These are phyloP conservation scores for Pammene aurita DNA, from an alignment of 2,888 invertebrate genomes.

Conservation along the genomic window DNA sequence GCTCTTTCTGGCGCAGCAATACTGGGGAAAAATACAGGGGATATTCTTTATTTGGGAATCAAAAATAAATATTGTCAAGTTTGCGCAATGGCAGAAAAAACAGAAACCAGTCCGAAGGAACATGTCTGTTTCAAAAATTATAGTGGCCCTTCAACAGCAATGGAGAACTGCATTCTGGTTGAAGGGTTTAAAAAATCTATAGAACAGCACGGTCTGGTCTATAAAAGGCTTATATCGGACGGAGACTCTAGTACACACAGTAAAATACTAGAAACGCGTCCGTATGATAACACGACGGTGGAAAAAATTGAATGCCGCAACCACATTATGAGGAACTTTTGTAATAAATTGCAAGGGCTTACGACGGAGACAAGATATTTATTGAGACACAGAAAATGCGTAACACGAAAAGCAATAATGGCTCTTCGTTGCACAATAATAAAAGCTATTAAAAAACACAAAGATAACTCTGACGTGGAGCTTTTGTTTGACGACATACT, in stretches of 20 bases:
- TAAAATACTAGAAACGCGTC: conserved; percentile 23
- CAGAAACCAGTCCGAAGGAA: background rate
- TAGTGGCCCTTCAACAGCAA: conserved; percentile 25
- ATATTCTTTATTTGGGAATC: conserved; percentile 7
- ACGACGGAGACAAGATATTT: conserved; percentile 31
- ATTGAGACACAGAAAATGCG: conserved; percentile 22
- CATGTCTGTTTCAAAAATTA: conserved; percentile 34
- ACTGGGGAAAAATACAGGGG: background rate
- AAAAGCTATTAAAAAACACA: conserved; percentile 20
- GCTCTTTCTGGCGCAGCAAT: conserved; percentile 31
- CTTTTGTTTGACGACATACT: conserved; percentile 3
- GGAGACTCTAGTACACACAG: conserved; percentile 27
- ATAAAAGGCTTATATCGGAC: conserved; percentile 24
- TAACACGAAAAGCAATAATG: conserved; percentile 12
- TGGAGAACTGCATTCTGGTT: conserved; percentile 18
- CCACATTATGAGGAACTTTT: conserved; percentile 35
- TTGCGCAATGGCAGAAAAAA: conserved; percentile 14
- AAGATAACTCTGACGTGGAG: conserved; percentile 11
- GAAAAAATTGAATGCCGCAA: conserved; percentile 42
- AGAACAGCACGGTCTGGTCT: conserved; percentile 19
- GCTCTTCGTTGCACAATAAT: conserved; percentile 5
- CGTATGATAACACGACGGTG: conserved; percentile 35
- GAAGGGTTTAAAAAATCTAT: conserved; percentile 36
- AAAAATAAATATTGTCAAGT: conserved; percentile 39
- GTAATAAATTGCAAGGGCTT: conserved; percentile 35